A percentile compares a stretch with the other conserved stretches of the same genome.
These are phyloP conservation scores for Coleophora deauratella DNA, from an alignment of 2,888 invertebrate genomes.

Conservation along the genomic window DNA sequence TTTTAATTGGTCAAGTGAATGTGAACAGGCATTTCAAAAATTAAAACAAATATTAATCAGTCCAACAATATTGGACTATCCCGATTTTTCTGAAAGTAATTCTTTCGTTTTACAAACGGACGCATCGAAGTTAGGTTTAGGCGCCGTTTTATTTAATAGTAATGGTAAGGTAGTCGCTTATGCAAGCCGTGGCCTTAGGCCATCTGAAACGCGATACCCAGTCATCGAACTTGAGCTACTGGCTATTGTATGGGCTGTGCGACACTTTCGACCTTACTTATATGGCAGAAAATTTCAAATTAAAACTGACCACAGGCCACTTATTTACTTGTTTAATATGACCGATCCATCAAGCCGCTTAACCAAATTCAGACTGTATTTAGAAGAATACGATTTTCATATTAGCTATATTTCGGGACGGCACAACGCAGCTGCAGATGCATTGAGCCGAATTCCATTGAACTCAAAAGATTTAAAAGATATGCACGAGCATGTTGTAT, in stretches of 20 bases:
- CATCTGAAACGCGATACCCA: neutral
- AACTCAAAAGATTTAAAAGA: no score
- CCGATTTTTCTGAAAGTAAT: slow-evolving; percentile 1
- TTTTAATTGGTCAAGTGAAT: slow-evolving; percentile 1
- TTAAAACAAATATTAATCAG: slow-evolving; percentile 4
- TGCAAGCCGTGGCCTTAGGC: neutral
- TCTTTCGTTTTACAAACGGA: neutral
- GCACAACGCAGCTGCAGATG: no score
- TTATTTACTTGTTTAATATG: neutral
- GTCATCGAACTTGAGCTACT: neutral
- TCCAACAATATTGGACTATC: slow-evolving; percentile 4
- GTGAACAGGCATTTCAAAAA: slow-evolving; percentile 7
- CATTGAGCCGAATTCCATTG: no score
- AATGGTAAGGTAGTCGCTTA: neutral
- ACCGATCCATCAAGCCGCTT: neutral
- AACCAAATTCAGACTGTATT: neutral
- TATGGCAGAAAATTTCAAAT: neutral
- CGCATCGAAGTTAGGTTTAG: neutral
- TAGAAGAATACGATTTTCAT: neutral
- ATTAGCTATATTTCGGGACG: no score
- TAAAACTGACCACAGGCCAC: neutral
- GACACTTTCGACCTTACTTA: neutral
- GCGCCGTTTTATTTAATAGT: neutral
- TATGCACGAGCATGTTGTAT: no score
- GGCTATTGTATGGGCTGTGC: neutral